Base-by-base conservation (phyloP, 2,113 vertebrate genomes). In the Trematocara unimaculatum region DNA sequence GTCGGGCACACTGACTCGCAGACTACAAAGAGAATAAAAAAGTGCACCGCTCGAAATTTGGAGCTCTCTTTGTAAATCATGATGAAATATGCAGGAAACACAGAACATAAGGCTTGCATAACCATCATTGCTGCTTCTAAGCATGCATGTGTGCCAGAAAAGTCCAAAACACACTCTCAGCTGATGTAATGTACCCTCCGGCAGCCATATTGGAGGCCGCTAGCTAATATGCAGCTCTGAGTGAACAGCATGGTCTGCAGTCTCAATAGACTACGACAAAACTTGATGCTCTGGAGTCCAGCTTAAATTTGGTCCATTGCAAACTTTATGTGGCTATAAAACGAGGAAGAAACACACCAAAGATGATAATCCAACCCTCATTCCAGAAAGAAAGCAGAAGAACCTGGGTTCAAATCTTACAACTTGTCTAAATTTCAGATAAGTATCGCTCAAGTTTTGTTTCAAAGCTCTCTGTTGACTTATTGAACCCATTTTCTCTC, bases 61-160 rank as follows among this genome's bases (percentile, higher is more conserved):
- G 51, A n/a, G 67, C 29, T 56, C 26, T 87, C 60, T 88, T 83
- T 86, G 31, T 72, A 80, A 85, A 62, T 40, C 42, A 38, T 79
- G 15, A 84, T 91, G 54, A 92, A 93, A 89, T 87, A 90, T 89
- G 78, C 72, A 87, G 18, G 23, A 88, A 42, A 17, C 10, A 74
- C 17, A 83, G 35, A 83, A 67, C 38, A 81, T 12, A 67, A 55
- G 72, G 45, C 62, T 82, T 80, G 33, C 45, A 54, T 38, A 84
- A 67, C 17, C 18, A 74, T 53, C 54, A 64, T 84, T 78, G 78
- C 12, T 85, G 81, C 79, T 67, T 51, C 62, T 15, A 31, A 86
- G 79, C 74, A 55, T 47, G 45, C 33, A 13, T 38, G 67, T 49
- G 14, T 38, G 60, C 72, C 18, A 35, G 8, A 82, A 35, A 67